Conservation (phyloP, 2,113 vertebrate genomes). For the Rhinolophus ferrumequinum region DNA sequence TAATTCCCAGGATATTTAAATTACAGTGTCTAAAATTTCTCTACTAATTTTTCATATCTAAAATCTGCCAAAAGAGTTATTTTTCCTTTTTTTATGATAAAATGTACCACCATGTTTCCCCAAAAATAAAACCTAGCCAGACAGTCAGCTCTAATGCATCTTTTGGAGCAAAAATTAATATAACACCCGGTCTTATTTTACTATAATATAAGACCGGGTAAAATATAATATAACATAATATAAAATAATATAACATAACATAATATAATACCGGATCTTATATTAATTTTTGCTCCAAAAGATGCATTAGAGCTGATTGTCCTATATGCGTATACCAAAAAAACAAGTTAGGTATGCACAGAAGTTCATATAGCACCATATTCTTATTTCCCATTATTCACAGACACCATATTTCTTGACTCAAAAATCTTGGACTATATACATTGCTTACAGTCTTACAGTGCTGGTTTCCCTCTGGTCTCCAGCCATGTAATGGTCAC, state of each 20-base stretch:
- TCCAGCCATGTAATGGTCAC: neutral
- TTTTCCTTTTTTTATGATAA: neutral
- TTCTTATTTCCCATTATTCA: neutral
- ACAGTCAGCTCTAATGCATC: too few relatives aligned
- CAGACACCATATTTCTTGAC: neutral
- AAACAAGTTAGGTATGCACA: neutral
- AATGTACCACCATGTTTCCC: neutral
- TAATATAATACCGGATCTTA: too few relatives aligned
- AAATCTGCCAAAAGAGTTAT: neutral
- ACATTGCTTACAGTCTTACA: neutral
- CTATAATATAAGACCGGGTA: too few relatives aligned
- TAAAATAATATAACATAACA: too few relatives aligned
- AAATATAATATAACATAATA: too few relatives aligned
- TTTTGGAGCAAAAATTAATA: too few relatives aligned
- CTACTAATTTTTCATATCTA: neutral
- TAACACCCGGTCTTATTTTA: too few relatives aligned
- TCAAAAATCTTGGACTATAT: neutral
- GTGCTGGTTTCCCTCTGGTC: neutral
- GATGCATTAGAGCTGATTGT: too few relatives aligned
- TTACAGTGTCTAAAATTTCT: neutral
- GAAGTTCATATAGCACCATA: neutral
- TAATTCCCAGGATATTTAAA: conserved; percentile 3
- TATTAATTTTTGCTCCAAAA: too few relatives aligned
- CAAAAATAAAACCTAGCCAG: too few relatives aligned
- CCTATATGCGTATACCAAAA: neutral